These are phyloP conservation scores for Porites lobata DNA, from an alignment of 92 coral and sea anemone species.

Conservation along the genomic window DNA sequence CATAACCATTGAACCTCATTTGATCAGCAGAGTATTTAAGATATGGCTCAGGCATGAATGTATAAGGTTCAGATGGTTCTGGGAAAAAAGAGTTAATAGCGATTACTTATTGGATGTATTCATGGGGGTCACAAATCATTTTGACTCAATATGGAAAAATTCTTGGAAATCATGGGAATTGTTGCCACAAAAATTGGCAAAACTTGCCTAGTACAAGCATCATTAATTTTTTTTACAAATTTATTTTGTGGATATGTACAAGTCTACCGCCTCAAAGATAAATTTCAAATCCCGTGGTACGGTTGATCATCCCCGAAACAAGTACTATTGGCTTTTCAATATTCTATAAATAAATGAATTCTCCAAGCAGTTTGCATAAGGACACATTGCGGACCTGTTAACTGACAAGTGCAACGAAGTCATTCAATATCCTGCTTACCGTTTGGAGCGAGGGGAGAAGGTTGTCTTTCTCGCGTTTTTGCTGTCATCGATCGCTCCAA, in stretches of 20 bases:
- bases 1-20: constrained; percentile 81
- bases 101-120: neutral
- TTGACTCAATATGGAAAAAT: too few relatives aligned
- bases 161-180: too few relatives aligned
- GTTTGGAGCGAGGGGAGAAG: constrained; percentile 47
- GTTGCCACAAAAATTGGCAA: too few relatives aligned
- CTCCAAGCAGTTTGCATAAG: neutral
- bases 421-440: constrained; percentile 10
- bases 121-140: too few relatives aligned
- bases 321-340: too few relatives aligned
- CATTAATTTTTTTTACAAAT: too few relatives aligned
- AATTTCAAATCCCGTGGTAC: neutral
- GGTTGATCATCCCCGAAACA: neutral
- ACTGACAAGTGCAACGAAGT: too few relatives aligned
- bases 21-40: constrained; percentile 76
- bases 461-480: constrained; percentile 40
- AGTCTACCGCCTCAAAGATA: neutral
- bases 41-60: constrained; percentile 85
- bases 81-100: neutral
- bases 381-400: neutral
- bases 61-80: constrained; percentile 84
- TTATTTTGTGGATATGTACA: neutral
- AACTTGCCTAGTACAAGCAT: too few relatives aligned
- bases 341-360: too few relatives aligned
- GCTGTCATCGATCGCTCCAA: constrained; percentile 54